Evolutionary conservation across 2,888 invertebrate genomes (phyloP).

Genomic region (Diarsia rubi): DNA sequence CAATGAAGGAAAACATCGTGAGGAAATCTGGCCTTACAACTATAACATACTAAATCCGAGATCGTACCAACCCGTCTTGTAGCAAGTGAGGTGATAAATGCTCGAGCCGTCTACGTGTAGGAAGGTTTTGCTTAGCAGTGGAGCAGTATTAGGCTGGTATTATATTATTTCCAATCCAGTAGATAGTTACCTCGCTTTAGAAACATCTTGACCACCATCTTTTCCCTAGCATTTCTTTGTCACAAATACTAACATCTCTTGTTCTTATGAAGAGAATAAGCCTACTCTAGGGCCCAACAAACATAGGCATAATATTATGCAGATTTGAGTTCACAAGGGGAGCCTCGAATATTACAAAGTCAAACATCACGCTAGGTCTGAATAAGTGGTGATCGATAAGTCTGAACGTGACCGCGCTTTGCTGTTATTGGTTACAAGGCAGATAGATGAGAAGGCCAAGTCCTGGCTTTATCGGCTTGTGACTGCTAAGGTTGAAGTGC

Average conservation of each 20-base stretch:
- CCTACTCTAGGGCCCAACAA: background rate
- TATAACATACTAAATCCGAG: too few relatives aligned
- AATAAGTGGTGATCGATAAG: conserved; percentile 52
- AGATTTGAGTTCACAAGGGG: conserved; percentile 11
- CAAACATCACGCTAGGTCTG: conserved; percentile 44
- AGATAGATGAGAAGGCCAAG: conserved; percentile 31
- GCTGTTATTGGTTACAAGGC: background rate
- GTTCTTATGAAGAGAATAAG: background rate
- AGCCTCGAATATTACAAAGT: conserved; percentile 34
- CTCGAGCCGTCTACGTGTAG: too few relatives aligned
- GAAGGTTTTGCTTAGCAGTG: too few relatives aligned
- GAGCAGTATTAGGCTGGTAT: too few relatives aligned
- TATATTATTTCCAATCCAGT: background rate
- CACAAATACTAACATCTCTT: background rate
- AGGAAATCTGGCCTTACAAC: too few relatives aligned
- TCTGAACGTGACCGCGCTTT: conserved; percentile 48
- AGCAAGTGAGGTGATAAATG: too few relatives aligned
- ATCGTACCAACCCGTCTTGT: too few relatives aligned
- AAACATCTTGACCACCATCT: background rate
- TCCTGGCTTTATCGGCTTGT: background rate
- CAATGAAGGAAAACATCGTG: too few relatives aligned
- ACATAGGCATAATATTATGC: conserved; percentile 4
- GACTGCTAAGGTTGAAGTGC: background rate
- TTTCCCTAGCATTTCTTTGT: background rate
- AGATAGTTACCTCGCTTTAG: background rate